These are phyloP conservation scores for Pseudomyrmex gracilis DNA, from an alignment of 1,140 invertebrate genomes.

Conservation along the genomic window DNA sequence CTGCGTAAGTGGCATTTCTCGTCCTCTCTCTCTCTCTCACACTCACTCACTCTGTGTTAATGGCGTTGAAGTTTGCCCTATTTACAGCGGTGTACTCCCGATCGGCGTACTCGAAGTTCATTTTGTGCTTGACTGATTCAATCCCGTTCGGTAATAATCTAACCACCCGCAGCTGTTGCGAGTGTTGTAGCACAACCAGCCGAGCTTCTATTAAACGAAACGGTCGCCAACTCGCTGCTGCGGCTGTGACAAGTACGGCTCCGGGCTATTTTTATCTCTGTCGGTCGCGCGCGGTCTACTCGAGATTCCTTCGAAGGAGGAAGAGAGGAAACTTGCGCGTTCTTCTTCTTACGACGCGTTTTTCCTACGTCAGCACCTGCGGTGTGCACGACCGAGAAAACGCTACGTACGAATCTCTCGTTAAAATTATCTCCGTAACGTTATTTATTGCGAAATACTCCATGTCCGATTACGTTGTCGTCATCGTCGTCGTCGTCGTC, in stretches of 20 bases:
- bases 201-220: conserved; percentile 43
- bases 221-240: conserved; percentile 17
- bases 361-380: neutral
- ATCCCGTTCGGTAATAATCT: conserved; percentile 58
- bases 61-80: conserved; percentile 5
- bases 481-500: no score
- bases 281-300: conserved; percentile 35
- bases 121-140: conserved; percentile 35
- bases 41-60: neutral
- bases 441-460: neutral
- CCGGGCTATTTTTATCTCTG: conserved; percentile 45
- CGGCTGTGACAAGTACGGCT: conserved; percentile 31
- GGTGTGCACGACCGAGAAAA: neutral
- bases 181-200: neutral
- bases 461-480: neutral
- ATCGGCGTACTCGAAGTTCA: conserved; percentile 63
- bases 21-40: neutral
- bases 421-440: neutral
- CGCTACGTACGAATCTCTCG: neutral
- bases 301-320: conserved; percentile 57
- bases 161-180: conserved; percentile 51
- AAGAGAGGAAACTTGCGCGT: conserved; percentile 26
- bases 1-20: neutral
- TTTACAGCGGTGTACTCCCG: conserved; percentile 29
- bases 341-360: no score